A percentile compares a stretch with the other conserved stretches of the same genome.
phyloP scores from a whole-genome alignment of 2,888 invertebrate species.

The Trachelus iudaicus region DNA sequence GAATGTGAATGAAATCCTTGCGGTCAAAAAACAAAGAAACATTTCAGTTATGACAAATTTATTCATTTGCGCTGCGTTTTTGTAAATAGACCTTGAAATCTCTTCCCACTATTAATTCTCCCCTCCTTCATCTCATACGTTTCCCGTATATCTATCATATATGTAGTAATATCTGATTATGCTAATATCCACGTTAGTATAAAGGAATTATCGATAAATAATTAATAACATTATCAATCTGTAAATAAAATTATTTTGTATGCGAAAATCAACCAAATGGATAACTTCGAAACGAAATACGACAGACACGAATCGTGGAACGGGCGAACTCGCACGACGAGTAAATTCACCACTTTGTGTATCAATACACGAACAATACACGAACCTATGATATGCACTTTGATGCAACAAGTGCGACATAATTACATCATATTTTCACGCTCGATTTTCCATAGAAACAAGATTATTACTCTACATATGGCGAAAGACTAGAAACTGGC shows the following conservation, averaged over 20 bases:
- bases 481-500: not conserved
- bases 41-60: constrained; percentile 33
- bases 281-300: constrained; percentile 21
- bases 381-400: not conserved
- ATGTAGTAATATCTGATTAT: constrained; percentile 25
- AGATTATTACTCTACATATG: not conserved
- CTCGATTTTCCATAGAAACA: not conserved
- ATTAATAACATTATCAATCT: constrained; percentile 55
- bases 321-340: not conserved
- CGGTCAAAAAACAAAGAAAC: constrained; percentile 2
- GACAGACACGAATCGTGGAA: not conserved
- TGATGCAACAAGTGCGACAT: not conserved
- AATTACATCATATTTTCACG: not conserved
- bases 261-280: constrained; percentile 64
- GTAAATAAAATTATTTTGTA: constrained; percentile 65
- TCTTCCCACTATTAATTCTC: constrained; percentile 11
- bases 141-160: constrained; percentile 2
- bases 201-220: constrained; percentile 43
- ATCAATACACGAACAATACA: not conserved
- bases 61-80: constrained; percentile 41
- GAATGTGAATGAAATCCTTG: not conserved
- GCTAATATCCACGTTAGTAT: constrained; percentile 32
- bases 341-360: not conserved
- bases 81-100: constrained; percentile 41
- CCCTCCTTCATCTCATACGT: not conserved